Evolutionary conservation across 1,140 invertebrate genomes (phyloP), one percentile per base, ranked within the genome.

Genomic region (Phenacoccus solenopsis): DNA sequence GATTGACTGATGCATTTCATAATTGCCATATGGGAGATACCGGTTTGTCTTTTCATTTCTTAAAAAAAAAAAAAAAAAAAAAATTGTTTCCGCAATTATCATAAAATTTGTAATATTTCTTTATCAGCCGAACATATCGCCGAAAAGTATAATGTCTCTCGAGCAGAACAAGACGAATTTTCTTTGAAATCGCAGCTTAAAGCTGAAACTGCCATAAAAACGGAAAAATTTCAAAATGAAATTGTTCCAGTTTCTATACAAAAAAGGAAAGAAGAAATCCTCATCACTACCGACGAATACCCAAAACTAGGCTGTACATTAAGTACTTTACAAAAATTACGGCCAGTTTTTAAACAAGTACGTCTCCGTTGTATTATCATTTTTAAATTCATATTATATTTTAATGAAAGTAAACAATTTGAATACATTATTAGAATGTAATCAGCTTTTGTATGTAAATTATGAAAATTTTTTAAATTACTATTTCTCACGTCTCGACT

Each of bases 21-120:
- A 82, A 85, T 73, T 85, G 88, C 72, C 90, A 90, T 74, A 94
- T 95, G 92, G 92, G 91, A 70, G 79, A 90, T 59, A 95, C 92
- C 74, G 88, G 89, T 90, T 80, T 70, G 25, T 72, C n/a, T n/a
- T n/a, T n/a, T n/a, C n/a, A n/a, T n/a, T n/a, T n/a, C n/a, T n/a
- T n/a, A n/a, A n/a, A n/a, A 32, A 38, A 38, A 38, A 38, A n/a
- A 38, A 38, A n/a, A n/a, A n/a, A n/a, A n/a, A n/a, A n/a, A n/a
- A n/a, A n/a, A n/a, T n/a, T n/a, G n/a, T n/a, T n/a, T n/a, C n/a
- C n/a, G 32, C 5, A 59, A 20, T 59, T 9, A 59, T 22, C 20
- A 59, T 20, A 20, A 20, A 59, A 59, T 9, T 59, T 59, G 7
- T 22, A 20, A 9, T 16, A 9, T 59, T 59, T 69, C 61, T 70